Conservation (phyloP, 1,140 invertebrate genomes). For the Drosophila asahinai region DNA sequence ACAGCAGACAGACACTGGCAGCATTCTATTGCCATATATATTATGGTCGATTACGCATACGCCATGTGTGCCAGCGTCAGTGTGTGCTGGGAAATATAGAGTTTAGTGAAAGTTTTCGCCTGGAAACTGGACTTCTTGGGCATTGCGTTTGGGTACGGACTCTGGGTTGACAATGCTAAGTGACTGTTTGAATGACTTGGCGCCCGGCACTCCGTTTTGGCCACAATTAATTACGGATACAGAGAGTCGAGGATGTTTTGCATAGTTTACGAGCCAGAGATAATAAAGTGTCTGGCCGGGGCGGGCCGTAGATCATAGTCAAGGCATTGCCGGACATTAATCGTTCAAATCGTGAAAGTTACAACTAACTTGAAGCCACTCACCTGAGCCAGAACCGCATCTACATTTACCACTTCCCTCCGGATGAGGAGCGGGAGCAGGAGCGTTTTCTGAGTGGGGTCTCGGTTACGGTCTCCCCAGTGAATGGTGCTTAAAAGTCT, state of each 20-base stretch:
- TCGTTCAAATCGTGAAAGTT: slow-evolving; percentile 62
- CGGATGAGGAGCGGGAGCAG: neutral
- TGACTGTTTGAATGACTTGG: slow-evolving; percentile 76
- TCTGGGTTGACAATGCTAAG: slow-evolving; percentile 63
- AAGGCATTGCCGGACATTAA: slow-evolving; percentile 55
- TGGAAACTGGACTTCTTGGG: slow-evolving; percentile 16
- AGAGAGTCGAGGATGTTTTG: slow-evolving; percentile 49
- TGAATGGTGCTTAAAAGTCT: slow-evolving; percentile 58
- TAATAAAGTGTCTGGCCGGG: slow-evolving; percentile 49
- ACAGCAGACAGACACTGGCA: slow-evolving; percentile 5
- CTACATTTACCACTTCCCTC: neutral
- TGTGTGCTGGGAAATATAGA: slow-evolving; percentile 14
- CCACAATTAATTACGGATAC: slow-evolving; percentile 57
- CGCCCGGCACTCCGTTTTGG: slow-evolving; percentile 28
- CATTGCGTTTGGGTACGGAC: slow-evolving; percentile 3
- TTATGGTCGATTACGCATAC: slow-evolving; percentile 66
- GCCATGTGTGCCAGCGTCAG: slow-evolving; percentile 42
- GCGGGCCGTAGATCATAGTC: slow-evolving; percentile 52
- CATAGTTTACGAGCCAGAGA: slow-evolving; percentile 55
- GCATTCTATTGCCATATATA: slow-evolving; percentile 38
- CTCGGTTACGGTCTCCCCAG: slow-evolving; percentile 23
- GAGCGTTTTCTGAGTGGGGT: slow-evolving; percentile 32
- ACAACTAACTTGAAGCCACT: slow-evolving; percentile 37
- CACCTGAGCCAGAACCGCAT: slow-evolving; percentile 28
- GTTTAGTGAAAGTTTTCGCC: slow-evolving; percentile 64